Evolutionary conservation across 2,113 vertebrate species (phyloP).

Genomic region (Todiramphus chloris): DNA sequence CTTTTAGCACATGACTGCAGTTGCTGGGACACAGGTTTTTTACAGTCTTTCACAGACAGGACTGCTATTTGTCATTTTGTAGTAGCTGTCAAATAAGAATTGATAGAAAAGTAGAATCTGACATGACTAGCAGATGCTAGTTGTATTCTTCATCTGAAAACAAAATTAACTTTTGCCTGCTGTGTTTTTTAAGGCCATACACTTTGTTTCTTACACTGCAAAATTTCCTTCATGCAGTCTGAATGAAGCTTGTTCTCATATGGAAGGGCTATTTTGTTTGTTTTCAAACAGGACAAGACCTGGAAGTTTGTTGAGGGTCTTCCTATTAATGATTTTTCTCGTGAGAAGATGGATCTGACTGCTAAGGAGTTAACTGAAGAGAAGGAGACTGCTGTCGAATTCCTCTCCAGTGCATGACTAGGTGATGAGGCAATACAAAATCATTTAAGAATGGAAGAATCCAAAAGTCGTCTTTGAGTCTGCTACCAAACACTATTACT

Average conservation of each 20-base stretch:
- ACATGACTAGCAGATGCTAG: not conserved
- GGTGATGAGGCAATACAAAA: constrained; percentile 13
- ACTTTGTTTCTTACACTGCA: not conserved
- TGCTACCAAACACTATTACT: constrained; percentile 54
- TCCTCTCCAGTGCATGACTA: constrained; percentile 87
- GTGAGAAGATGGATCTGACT: constrained; percentile 90
- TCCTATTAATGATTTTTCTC: constrained; percentile 89
- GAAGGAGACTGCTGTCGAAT: constrained; percentile 90
- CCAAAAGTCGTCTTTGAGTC: constrained; percentile 84
- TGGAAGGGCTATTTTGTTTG: not conserved
- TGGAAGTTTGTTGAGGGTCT: constrained; percentile 94
- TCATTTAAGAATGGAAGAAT: constrained; percentile 71
- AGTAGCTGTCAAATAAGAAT: not conserved
- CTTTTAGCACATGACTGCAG: not conserved
- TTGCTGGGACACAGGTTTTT: not conserved
- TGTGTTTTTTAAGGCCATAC: not conserved
- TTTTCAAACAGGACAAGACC: constrained; percentile 82
- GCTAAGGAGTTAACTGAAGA: constrained; percentile 91
- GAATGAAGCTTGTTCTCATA: not conserved
- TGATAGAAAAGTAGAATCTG: not conserved
- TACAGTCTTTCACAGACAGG: not conserved
- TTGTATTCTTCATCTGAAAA: not conserved
- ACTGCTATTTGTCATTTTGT: not conserved
- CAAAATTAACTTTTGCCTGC: not conserved
- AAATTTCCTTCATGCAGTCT: not conserved